phyloP scores from a whole-genome alignment of 2,888 invertebrate species.

The Stenodema calcarata region DNA sequence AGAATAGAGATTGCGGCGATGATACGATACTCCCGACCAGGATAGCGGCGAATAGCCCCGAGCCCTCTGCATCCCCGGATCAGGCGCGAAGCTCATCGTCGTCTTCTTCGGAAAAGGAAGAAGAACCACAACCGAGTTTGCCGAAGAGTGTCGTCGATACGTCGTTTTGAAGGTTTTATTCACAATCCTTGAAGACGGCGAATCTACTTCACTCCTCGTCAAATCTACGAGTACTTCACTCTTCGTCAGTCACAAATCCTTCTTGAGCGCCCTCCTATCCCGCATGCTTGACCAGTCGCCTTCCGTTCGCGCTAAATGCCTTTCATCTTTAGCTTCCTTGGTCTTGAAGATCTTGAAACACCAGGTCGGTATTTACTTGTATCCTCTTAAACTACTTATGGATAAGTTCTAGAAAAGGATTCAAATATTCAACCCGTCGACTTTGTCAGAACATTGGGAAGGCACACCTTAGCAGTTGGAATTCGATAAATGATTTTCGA shows the following conservation, averaged over 20 bases:
- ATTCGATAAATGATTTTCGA: too few species aligned
- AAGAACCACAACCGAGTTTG: not conserved
- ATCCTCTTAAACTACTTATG: too few species aligned
- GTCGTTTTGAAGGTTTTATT: too few species aligned
- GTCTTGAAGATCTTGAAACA: conserved; percentile 59
- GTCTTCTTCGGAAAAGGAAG: not conserved
- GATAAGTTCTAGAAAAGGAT: too few species aligned
- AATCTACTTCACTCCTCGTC: too few species aligned
- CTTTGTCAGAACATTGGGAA: too few species aligned
- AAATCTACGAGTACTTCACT: too few species aligned
- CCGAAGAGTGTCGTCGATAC: conserved; percentile 22
- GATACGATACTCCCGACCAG: not conserved
- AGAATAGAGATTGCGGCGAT: not conserved
- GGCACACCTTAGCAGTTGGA: too few species aligned
- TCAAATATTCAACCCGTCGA: too few species aligned
- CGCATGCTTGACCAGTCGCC: conserved; percentile 67
- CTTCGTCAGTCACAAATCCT: conserved; percentile 56
- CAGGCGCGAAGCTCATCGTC: not conserved
- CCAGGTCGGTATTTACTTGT: too few species aligned
- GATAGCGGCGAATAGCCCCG: not conserved
- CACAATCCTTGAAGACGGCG: not conserved
- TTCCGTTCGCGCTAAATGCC: conserved; percentile 69
- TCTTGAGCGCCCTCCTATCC: conserved; percentile 66
- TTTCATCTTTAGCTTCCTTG: conserved; percentile 67
- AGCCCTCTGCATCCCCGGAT: not conserved